phyloP scores from a whole-genome alignment of 1,140 invertebrate species.

The Plodia interpunctella region DNA sequence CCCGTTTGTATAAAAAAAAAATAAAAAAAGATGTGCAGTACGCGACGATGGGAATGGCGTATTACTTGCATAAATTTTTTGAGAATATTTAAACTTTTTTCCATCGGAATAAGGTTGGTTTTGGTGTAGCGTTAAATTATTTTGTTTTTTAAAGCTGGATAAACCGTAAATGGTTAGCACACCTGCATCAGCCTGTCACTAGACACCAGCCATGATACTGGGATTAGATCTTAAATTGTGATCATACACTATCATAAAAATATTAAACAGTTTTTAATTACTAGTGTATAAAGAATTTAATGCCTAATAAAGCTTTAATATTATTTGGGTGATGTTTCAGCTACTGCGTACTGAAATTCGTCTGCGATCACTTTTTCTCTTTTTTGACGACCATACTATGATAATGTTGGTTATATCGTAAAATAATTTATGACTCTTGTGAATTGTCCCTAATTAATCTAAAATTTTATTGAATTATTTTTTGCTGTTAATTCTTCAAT shows the following conservation, averaged over 20 bases:
- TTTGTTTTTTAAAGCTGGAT: conserved; percentile 42
- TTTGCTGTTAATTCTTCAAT: too few relatives aligned
- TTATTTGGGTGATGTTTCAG: too few relatives aligned
- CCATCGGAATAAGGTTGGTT: conserved; percentile 42
- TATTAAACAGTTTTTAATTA: neutral
- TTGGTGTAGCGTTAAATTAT: conserved; percentile 26
- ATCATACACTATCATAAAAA: conserved; percentile 12
- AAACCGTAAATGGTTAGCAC: conserved; percentile 56
- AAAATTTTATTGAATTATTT: too few relatives aligned
- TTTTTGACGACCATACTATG: too few relatives aligned
- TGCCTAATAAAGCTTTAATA: too few relatives aligned
- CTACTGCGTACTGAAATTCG: too few relatives aligned
- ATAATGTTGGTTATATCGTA: too few relatives aligned
- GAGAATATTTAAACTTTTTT: conserved; percentile 35
- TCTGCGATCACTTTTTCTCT: too few relatives aligned
- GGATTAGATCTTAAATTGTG: conserved; percentile 26
- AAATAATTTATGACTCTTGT: too few relatives aligned
- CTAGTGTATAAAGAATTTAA: neutral
- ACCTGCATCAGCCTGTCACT: conserved; percentile 47
- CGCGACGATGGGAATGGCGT: conserved; percentile 61
- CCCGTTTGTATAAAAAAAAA: conserved; percentile 57
- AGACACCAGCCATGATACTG: conserved; percentile 37
- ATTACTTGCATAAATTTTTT: conserved; percentile 36
- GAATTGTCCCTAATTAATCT: too few relatives aligned
- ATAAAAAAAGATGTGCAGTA: conserved; percentile 61